phyloP scores from a whole-genome alignment of 1,140 invertebrate species.

The Oncopodura yosiiana region DNA sequence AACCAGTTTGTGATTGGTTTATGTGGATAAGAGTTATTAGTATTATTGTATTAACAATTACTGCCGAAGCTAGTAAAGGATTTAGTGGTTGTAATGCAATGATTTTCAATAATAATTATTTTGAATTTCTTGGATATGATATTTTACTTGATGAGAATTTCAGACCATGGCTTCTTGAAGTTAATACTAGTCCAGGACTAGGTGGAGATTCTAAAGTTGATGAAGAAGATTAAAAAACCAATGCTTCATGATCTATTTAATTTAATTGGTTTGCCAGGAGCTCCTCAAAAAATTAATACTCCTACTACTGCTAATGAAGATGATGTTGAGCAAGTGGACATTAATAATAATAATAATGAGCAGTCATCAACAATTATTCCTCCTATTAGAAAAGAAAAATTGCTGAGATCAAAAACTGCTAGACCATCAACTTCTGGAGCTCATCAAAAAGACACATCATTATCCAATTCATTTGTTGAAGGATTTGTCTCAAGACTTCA shows the following conservation, averaged over 20 bases:
- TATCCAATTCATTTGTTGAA: no score
- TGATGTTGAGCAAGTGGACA: not conserved
- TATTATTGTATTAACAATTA: slow-evolving; percentile 60
- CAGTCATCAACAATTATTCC: no score
- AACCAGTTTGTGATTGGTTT: slow-evolving; percentile 51
- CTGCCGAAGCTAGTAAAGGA: slow-evolving; percentile 16
- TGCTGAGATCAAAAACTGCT: not conserved
- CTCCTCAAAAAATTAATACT: not conserved
- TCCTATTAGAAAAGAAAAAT: not conserved
- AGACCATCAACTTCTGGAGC: no score
- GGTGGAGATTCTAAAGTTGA: slow-evolving; percentile 70
- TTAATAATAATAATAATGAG: no score
- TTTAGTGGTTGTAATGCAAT: no score
- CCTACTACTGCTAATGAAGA: not conserved
- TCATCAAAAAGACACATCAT: no score
- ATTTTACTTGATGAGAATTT: slow-evolving; percentile 73
- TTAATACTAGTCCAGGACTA: slow-evolving; percentile 73
- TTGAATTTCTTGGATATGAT: slow-evolving; percentile 87
- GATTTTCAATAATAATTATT: slow-evolving; percentile 53
- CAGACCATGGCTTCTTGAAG: slow-evolving; percentile 82
- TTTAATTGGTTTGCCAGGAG: slow-evolving; percentile 59
- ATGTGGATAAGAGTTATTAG: slow-evolving; percentile 66
- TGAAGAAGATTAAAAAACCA: slow-evolving; percentile 66
- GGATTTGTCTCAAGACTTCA: no score
- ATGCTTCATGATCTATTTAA: slow-evolving; percentile 75